These are phyloP conservation scores for Hippocampus kuda DNA, from an alignment of 2,797 vertebrate genomes.

Conservation along the genomic window DNA sequence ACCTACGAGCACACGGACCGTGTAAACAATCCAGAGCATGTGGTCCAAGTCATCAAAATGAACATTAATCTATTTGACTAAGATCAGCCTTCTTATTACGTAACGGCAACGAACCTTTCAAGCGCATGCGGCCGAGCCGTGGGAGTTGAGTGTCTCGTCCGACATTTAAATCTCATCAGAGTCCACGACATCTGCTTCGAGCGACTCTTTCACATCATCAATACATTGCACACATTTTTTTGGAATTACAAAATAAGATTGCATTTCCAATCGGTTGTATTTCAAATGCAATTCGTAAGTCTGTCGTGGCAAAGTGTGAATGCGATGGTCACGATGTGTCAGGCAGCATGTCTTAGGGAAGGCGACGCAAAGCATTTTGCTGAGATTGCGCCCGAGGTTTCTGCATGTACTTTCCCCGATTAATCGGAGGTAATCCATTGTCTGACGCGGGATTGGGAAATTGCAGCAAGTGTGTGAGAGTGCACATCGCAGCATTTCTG, in stretches of 20 bases:
- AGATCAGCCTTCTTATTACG: conserved; percentile 32
- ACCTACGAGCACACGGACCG: conserved; percentile 26
- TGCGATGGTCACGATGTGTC: conserved; percentile 2
- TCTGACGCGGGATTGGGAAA: conserved; percentile 34
- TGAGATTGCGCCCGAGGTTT: conserved; percentile 18
- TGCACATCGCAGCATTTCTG: conserved; percentile 30
- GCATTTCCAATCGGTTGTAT: neutral
- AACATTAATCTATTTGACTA: conserved; percentile 45
- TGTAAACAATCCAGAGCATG: conserved; percentile 17
- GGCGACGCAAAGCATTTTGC: conserved; percentile 17
- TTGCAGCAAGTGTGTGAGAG: conserved; percentile 34
- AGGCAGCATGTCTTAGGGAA: neutral
- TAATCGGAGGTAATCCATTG: conserved; percentile 48
- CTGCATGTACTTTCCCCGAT: conserved; percentile 43
- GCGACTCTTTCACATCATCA: neutral
- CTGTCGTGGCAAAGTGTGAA: neutral
- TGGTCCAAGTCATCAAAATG: conserved; percentile 30
- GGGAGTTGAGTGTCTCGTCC: neutral
- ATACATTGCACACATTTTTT: neutral
- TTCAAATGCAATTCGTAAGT: neutral
- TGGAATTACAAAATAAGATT: neutral
- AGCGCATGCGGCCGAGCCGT: conserved; percentile 24
- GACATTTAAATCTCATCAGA: conserved; percentile 8
- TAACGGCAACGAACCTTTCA: conserved; percentile 36
- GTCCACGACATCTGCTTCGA: neutral